Percentiles rank a stretch among this genome's conserved stretches.
phyloP scores from a whole-genome alignment of 92 coral and sea anemone species.

The Montipora capitata region DNA sequence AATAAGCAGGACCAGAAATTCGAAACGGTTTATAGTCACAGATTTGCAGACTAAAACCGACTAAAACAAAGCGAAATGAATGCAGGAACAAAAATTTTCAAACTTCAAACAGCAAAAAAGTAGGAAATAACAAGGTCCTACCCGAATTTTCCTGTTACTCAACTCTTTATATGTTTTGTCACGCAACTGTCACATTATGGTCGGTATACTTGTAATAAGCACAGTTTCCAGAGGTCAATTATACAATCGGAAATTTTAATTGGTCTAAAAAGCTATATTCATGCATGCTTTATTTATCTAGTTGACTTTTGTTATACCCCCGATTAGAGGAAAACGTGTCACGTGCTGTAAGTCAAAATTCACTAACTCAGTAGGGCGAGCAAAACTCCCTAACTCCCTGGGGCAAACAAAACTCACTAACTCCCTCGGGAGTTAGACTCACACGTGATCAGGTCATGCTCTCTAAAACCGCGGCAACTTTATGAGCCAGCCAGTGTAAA shows the following conservation, averaged over 20 bases:
- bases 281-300: not conserved
- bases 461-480: conserved; percentile 25
- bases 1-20: not conserved
- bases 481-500: conserved; percentile 24
- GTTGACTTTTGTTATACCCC: not conserved
- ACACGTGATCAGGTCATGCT: conserved; percentile 19
- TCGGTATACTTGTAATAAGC: not conserved
- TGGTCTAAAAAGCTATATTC: conserved; percentile 3
- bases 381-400: too few relatives aligned
- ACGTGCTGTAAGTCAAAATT: conserved; percentile 27
- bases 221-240: conserved; percentile 9
- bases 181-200: not conserved
- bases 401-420: too few relatives aligned
- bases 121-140: not conserved
- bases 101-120: not conserved
- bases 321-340: conserved; percentile 36
- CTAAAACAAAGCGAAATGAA: not conserved
- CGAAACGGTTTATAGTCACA: not conserved
- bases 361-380: conserved; percentile 21
- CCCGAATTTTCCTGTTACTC: not conserved
- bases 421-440: conserved; percentile 14
- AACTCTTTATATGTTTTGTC: not conserved
- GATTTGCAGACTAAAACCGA: not conserved
- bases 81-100: not conserved
- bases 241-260: conserved; percentile 5